Conservation (phyloP, 2,113 vertebrate genomes). For the Salvator merianae region DNA sequence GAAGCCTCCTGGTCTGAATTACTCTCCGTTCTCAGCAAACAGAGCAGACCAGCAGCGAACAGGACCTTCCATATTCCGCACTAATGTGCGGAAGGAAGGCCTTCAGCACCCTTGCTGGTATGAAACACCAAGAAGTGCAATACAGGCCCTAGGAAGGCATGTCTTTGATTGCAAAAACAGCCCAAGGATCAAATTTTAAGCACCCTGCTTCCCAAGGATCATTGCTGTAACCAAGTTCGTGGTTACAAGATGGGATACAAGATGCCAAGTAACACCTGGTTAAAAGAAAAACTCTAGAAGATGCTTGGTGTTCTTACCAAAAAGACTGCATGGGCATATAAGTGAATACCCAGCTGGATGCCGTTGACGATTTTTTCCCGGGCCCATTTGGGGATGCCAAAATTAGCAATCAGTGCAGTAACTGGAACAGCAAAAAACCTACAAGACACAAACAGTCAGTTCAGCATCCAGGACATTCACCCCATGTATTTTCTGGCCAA, state of each 20-base stretch:
- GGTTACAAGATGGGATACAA: too few species aligned
- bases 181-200: neutral
- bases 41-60: too few species aligned
- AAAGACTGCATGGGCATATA: constrained; percentile 92
- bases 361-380: constrained; percentile 95
- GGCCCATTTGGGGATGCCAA: constrained; percentile 92
- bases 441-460: neutral
- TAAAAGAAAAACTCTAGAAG: neutral
- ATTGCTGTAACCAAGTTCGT: too few species aligned
- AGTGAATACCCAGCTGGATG: constrained; percentile 90
- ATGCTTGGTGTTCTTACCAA: constrained; percentile 64
- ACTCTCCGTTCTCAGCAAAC: too few species aligned
- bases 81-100: too few species aligned
- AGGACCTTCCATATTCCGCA: too few species aligned
- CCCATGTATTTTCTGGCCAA: neutral
- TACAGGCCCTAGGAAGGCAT: too few species aligned
- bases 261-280: neutral
- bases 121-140: too few species aligned
- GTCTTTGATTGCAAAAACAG: neutral
- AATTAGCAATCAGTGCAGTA: constrained; percentile 91
- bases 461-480: neutral
- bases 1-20: too few species aligned
- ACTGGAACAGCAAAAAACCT: constrained; percentile 94
- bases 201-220: too few species aligned
- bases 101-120: too few species aligned